Base-by-base conservation (phyloP, 2,113 vertebrate species). In the Hiodon tergisus region DNA sequence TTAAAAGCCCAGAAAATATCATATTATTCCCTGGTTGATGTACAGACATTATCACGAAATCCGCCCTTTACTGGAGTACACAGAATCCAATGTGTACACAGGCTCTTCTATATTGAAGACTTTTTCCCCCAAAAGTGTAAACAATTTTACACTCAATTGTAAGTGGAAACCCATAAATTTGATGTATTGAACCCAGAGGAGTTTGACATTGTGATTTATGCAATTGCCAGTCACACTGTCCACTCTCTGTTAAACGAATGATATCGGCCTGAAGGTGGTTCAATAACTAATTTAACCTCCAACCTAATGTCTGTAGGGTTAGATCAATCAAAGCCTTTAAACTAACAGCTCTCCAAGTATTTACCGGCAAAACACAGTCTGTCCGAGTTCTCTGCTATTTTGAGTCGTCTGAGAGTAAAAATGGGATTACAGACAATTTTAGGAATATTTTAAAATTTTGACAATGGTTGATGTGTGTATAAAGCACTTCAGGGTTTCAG, bases 281-380 rank as follows among this genome's bases (percentile, higher is more conserved):
- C 87, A 79, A 87, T 90, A 90, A 88, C 79, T 88, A 89, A 88
- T 89, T 90, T 89, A 87, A 82, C 79, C 79, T 83, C 79, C 63
- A 84, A 74, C 69, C 80, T 82, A 83, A 76, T 77, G 69, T 78
- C 48, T 75, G 71, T 83, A 82, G 86, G 81, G 79, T 82, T 69
- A 11, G 53, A 85, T 85, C 84, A 79, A 73, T 83, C 11, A 69
- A 50, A 69, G 66, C 10, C 54, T 77, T 85, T 78, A 76, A 79
- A 85, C 72, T 73, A 68, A 46, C 13, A 66, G 6, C 16, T 46
- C 52, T 74, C 51, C 65, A 74, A 67, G 50, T 68, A 54, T 68
- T 68, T n/a, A 59, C 58, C 17, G 31, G 31, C 31, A 31, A 31
- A 31, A 31, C 31, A 31, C 31, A 31, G 31, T 57, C 54, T 57